Evolutionary conservation across 2,797 vertebrate species (phyloP).

Genomic region (Cercopithecus diana): DNA sequence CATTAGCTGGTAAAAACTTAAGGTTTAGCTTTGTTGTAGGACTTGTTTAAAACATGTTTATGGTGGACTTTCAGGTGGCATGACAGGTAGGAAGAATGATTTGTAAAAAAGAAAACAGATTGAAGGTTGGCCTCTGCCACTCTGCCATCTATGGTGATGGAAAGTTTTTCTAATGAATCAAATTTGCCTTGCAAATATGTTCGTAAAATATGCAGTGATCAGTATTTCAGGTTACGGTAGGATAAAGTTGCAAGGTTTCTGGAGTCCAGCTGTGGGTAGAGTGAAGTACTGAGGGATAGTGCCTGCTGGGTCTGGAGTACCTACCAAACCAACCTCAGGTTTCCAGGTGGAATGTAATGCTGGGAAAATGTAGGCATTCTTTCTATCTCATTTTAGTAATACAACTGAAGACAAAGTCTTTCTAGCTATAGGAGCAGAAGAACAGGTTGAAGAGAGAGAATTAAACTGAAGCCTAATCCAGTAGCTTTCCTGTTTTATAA

Average conservation of each 20-base stretch:
- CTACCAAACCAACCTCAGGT: neutral
- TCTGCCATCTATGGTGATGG: neutral
- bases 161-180: neutral
- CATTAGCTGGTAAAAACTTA: neutral
- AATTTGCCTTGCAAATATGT: neutral
- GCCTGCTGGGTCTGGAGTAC: neutral
- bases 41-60: neutral
- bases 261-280: neutral
- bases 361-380: neutral
- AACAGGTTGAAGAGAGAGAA: neutral
- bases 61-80: neutral
- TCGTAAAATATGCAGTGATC: neutral
- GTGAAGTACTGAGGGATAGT: neutral
- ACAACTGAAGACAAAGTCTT: neutral
- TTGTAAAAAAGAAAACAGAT: neutral
- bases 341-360: neutral
- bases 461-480: neutral
- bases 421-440: neutral
- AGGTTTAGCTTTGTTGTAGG: neutral
- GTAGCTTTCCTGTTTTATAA: neutral
- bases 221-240: neutral
- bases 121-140: neutral
- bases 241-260: neutral
- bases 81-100: neutral
- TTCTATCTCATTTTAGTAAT: neutral